A percentile compares a stretch with the other conserved stretches of the same genome.
Evolutionary conservation across 2,888 invertebrate species (phyloP).

Genomic region (Aspidiotus rigidus): DNA sequence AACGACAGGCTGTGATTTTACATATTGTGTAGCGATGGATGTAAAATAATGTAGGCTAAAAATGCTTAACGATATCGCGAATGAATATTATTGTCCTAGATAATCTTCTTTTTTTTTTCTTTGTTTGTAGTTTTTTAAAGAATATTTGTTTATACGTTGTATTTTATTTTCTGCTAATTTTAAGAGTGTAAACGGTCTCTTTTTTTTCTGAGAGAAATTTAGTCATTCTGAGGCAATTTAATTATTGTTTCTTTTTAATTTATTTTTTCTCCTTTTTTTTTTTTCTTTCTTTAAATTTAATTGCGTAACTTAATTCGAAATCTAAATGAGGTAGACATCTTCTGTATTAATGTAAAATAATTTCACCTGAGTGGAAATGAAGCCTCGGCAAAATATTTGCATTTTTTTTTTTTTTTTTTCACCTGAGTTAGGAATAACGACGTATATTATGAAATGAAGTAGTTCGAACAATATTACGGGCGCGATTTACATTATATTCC

Average conservation of each 20-base stretch:
- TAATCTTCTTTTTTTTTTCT: neutral
- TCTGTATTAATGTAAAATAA: no score
- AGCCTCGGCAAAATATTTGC: no score
- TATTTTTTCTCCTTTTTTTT: neutral
- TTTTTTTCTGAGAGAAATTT: constrained; percentile 6
- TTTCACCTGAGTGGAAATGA: no score
- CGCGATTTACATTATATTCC: no score
- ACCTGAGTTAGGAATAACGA: no score
- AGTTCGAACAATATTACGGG: no score
- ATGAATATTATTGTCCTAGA: constrained; percentile 8
- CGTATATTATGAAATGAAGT: no score
- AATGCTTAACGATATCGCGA: constrained; percentile 7
- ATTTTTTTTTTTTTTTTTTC: no score
- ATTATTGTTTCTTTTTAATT: neutral
- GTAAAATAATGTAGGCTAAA: constrained; percentile 12
- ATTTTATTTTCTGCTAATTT: constrained; percentile 4
- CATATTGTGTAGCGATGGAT: constrained; percentile 26
- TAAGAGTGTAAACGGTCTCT: constrained; percentile 14
- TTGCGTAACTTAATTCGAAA: neutral
- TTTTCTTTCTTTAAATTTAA: neutral
- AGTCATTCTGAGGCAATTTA: constrained; percentile 8
- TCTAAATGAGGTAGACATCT: neutral
- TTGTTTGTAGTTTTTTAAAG: constrained; percentile 13
- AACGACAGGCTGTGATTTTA: constrained; percentile 31
- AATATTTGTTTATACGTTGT: constrained; percentile 5